These are phyloP conservation scores for Tokudaia muenninki DNA, from an alignment of 2,797 vertebrate genomes.

Conservation along the genomic window DNA sequence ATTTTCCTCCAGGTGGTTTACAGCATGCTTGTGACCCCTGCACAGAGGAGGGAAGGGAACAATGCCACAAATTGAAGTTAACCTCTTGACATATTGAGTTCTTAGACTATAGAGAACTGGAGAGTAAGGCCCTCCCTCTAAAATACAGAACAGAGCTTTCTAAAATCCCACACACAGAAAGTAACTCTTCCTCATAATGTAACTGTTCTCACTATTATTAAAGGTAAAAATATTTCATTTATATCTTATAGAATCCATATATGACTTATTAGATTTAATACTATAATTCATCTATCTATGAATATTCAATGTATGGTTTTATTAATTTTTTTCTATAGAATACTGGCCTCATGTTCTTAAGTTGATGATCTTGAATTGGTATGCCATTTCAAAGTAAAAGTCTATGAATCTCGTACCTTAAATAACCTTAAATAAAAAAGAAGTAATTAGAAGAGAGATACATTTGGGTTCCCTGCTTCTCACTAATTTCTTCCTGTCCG, in stretches of 20 bases:
- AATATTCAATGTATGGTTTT: not conserved
- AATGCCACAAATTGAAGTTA: not conserved
- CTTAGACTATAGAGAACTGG: not conserved
- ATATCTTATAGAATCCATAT: not conserved
- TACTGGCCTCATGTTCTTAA: not conserved
- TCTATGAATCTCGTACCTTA: not conserved
- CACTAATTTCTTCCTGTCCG: slow-evolving; percentile 2
- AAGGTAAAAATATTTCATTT: not conserved
- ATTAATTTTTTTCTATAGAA: not conserved
- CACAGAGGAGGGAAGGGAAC: not conserved
- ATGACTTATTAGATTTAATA: not conserved
- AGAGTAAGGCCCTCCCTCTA: not conserved
- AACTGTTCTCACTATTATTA: not conserved
- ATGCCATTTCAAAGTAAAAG: not conserved
- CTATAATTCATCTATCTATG: not conserved
- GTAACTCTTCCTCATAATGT: not conserved
- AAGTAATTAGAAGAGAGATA: not conserved
- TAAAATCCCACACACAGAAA: not conserved
- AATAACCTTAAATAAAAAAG: not conserved
- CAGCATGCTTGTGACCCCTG: not conserved
- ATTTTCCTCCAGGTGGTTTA: no score
- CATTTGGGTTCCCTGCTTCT: not conserved
- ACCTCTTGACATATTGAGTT: not conserved
- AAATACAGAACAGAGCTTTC: not conserved
- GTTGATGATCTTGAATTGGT: not conserved